Evolutionary conservation across 2,888 invertebrate species (phyloP), one percentile per base, ranked within the genome.

Genomic region (Leucophenga maculata): DNA sequence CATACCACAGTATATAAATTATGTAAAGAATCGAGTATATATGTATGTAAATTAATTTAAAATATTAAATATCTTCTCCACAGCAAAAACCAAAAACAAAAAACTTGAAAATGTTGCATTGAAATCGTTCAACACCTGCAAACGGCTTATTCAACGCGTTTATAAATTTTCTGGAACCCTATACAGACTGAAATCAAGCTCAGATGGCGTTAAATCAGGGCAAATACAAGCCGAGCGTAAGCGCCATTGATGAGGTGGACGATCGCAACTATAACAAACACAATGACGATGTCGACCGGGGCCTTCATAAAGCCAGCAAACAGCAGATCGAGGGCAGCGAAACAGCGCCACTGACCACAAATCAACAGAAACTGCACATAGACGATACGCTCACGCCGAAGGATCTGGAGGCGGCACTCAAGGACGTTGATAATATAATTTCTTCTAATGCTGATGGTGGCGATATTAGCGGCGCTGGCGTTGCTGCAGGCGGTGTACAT

Each of bases 261-360:
- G 86, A 86, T 76, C 84, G 79, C 65, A 86, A 74, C 54, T 60
- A 83, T 32, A 85, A 85, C 44, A 80, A 78, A 67, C 72, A 83
- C 31, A 84, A 78, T 69, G 72, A 80, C 68, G 71, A 83, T 22
- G 80, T 83, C 66, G 68, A 68, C 26, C 44, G 55, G 3, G 64
- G 72, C 6, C 18, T 18, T 16, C 60, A 60, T 44, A 16, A 18
- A 32, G 72, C 69, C 32, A 59, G 46, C 9, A 77, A 78, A 57
- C 86, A 84, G 69, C 87, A 86, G 77, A 81, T 86, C 59, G 87
- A 87, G 75, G 86, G 86, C 54, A 87, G 87, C 46, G 87, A 87
- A 72, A 87, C 87, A 50, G 83, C 87, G 11, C 87, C 87, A 4
- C 72, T 87, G 68, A 87, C 87, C 20, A 85, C 80, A 68, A 86